A percentile compares a stretch with the other conserved stretches of the same genome.
phyloP scores from a whole-genome alignment of 2,797 vertebrate species.

The Lindbergichthys nudifrons region DNA sequence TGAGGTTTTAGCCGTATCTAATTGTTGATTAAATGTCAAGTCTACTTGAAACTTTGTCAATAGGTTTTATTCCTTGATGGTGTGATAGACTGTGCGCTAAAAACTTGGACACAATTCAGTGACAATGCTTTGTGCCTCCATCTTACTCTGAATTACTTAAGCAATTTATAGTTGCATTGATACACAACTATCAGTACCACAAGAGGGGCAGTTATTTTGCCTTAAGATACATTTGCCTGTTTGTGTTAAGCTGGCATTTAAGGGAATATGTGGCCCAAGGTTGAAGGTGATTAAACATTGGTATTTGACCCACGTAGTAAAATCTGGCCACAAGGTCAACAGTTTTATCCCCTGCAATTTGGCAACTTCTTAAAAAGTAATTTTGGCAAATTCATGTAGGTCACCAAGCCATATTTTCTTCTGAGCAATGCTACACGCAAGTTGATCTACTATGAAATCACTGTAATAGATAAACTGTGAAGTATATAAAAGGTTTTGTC shows the following conservation, averaged over 20 bases:
- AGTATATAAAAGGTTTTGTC: not conserved
- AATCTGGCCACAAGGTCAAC: constrained; percentile 23
- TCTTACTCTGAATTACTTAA: not conserved
- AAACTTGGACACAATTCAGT: constrained; percentile 4
- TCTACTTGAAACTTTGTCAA: constrained; percentile 46
- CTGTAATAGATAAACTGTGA: not conserved
- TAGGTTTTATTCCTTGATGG: constrained; percentile 18
- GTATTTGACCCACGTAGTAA: constrained; percentile 28
- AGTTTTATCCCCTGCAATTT: constrained; percentile 11
- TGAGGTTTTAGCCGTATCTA: constrained; percentile 40
- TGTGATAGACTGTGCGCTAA: constrained; percentile 1
- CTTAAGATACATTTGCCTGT: constrained; percentile 23
- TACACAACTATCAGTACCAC: not conserved
- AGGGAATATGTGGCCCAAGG: constrained; percentile 2
- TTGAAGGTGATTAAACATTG: constrained; percentile 38
- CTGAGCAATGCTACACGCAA: not conserved
- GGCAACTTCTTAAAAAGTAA: not conserved
- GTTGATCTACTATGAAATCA: not conserved
- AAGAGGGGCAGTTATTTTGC: not conserved
- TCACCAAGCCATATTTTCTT: not conserved
- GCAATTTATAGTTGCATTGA: not conserved
- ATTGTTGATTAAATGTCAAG: constrained; percentile 46
- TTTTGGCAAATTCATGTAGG: not conserved
- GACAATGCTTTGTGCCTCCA: constrained; percentile 9
- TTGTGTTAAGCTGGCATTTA: constrained; percentile 25